These are phyloP conservation scores for Mantis religiosa DNA, from an alignment of 2,888 invertebrate genomes.

Conservation along the genomic window DNA sequence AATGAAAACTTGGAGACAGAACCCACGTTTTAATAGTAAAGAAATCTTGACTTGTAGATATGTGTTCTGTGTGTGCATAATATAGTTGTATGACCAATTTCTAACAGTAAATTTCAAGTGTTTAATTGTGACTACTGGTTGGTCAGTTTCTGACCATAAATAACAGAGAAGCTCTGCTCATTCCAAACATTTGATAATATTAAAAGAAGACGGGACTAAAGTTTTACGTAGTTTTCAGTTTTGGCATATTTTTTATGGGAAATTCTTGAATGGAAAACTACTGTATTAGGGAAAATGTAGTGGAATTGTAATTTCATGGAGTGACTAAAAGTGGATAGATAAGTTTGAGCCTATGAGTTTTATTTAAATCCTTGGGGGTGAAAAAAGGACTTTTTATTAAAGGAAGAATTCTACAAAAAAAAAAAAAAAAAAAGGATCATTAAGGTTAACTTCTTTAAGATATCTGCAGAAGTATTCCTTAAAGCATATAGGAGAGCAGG, in stretches of 20 bases:
- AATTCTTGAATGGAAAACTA: constrained; percentile 8
- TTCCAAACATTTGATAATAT: constrained; percentile 28
- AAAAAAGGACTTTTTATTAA: neutral
- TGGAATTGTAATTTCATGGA: constrained; percentile 34
- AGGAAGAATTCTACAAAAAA: too few species aligned
- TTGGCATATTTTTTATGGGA: constrained; percentile 15
- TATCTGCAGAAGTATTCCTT: too few species aligned
- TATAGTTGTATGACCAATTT: constrained; percentile 22
- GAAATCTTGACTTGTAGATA: constrained; percentile 21
- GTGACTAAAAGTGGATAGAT: constrained; percentile 36
- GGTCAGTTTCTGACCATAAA: constrained; percentile 10
- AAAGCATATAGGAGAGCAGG: too few species aligned
- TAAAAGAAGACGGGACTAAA: constrained; percentile 8
- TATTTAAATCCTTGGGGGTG: constrained; percentile 7
- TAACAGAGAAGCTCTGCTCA: constrained; percentile 25
- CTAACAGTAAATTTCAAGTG: constrained; percentile 19
- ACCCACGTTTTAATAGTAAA: constrained; percentile 19
- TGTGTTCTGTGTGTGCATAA: constrained; percentile 26
- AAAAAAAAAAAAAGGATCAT: too few species aligned
- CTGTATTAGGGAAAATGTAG: constrained; percentile 26
- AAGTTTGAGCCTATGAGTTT: constrained; percentile 29
- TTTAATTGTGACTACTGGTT: constrained; percentile 17
- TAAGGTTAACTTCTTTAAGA: too few species aligned
- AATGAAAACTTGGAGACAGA: neutral
- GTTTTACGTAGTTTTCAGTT: constrained; percentile 11